phyloP scores from a whole-genome alignment of 2,113 vertebrate genomes.

The Bucco capensis region DNA sequence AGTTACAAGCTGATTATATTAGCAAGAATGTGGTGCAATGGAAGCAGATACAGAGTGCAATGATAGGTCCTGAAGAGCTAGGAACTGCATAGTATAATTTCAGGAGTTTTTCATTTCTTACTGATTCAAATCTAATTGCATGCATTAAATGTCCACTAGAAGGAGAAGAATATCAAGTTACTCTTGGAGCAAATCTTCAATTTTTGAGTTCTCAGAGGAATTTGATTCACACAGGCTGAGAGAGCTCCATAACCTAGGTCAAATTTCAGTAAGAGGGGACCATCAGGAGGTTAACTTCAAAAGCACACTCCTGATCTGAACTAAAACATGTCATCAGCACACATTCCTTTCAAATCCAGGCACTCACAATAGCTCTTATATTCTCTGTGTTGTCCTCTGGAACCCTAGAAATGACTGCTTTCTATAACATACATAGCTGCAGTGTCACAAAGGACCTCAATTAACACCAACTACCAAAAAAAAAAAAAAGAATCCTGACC shows the following conservation, averaged over 20 bases:
- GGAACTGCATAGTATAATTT: not conserved
- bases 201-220: not conserved
- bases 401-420: not conserved
- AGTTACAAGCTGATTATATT: not conserved
- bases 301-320: not conserved
- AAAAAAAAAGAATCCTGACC: not conserved
- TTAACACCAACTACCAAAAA: not conserved
- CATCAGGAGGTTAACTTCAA: not conserved
- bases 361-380: not conserved
- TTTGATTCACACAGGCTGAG: not conserved
- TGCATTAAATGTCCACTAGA: not conserved
- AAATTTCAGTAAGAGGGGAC: not conserved
- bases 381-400: not conserved
- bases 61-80: not conserved
- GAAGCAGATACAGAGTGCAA: not conserved
- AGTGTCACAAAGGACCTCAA: not conserved
- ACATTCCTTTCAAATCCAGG: not conserved
- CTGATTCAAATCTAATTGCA: not conserved
- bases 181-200: not conserved
- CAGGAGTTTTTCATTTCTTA: not conserved
- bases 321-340: not conserved
- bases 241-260: not conserved
- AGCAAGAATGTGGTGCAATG: not conserved
- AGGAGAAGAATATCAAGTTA: not conserved
- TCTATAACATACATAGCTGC: not conserved